A percentile compares a stretch with the other conserved stretches of the same genome.
Conservation (phyloP, 1,140 invertebrate species). For the Eumaeus atala region DNA sequence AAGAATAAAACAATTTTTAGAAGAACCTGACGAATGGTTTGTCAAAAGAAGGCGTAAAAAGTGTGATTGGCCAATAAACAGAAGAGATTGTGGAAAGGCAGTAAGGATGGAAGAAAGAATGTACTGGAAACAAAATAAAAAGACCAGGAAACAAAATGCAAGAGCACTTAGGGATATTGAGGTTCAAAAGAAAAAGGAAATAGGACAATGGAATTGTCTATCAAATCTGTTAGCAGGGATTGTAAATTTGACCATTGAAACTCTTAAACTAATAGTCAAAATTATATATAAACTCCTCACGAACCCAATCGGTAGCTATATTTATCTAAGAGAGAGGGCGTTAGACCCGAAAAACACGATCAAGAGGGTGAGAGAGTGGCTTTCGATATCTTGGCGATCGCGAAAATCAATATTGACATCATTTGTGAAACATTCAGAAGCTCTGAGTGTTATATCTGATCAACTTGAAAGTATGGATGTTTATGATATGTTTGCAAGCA, state of each 20-base stretch:
- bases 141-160: slow-evolving; percentile 9
- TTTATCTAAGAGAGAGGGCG: slow-evolving; percentile 25
- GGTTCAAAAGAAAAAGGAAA: slow-evolving; percentile 22
- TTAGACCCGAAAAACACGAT: slow-evolving; percentile 27
- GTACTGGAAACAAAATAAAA: slow-evolving; percentile 19
- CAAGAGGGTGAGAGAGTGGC: slow-evolving; percentile 21
- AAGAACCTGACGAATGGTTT: no score
- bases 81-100: no score
- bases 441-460: slow-evolving; percentile 32
- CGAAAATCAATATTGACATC: slow-evolving; percentile 28
- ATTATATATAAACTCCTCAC: slow-evolving; percentile 22
- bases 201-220: slow-evolving; percentile 27
- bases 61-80: no score
- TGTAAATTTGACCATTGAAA: slow-evolving; percentile 24
- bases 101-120: not conserved
- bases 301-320: slow-evolving; percentile 29
- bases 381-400: slow-evolving; percentile 25
- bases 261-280: slow-evolving; percentile 19
- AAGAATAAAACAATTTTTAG: no score
- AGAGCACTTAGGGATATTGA: slow-evolving; percentile 9
- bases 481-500: slow-evolving; percentile 29
- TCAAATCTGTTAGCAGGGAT: slow-evolving; percentile 29
- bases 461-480: slow-evolving; percentile 30
- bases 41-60: no score
- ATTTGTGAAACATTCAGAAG: slow-evolving; percentile 30